phyloP scores from a whole-genome alignment of 2,797 vertebrate species.

The Myotis vivesi region DNA sequence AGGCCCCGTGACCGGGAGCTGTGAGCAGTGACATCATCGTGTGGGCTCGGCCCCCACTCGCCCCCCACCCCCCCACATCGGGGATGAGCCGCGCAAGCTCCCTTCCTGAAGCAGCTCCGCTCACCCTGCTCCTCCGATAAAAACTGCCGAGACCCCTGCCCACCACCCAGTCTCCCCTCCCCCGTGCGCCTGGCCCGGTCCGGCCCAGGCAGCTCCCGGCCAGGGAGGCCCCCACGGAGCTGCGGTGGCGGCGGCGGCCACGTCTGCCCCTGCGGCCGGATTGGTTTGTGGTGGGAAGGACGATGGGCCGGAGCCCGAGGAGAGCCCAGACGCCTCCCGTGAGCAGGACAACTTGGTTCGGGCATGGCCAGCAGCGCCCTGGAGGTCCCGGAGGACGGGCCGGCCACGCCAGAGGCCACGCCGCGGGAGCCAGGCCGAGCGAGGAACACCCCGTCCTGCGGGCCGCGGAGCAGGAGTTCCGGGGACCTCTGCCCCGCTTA shows the following conservation, averaged over 20 bases:
- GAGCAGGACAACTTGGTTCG: neutral
- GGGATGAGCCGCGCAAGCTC: accelerated
- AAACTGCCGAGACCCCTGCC: neutral
- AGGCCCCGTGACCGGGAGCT: accelerated
- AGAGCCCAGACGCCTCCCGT: neutral
- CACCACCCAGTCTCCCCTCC: too few species aligned
- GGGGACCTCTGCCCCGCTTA: neutral
- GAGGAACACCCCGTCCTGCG: accelerated
- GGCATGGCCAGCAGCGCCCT: accelerated
- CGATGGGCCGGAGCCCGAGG: neutral
- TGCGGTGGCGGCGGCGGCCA: neutral
- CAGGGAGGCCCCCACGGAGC: accelerated
- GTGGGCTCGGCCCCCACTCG: too few species aligned
- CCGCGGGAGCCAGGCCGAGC: accelerated
- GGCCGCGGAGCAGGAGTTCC: accelerated
- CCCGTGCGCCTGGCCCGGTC: accelerated
- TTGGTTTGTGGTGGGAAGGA: neutral
- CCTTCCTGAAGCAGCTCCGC: neutral
- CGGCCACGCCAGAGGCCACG: accelerated
- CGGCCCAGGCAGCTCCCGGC: neutral
- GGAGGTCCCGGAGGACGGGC: neutral
- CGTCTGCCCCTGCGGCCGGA: neutral
- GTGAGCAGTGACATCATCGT: accelerated
- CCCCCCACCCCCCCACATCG: neutral
- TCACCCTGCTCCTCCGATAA: accelerated